A percentile compares a stretch with the other conserved stretches of the same genome.
phyloP scores from a whole-genome alignment of 2,113 vertebrate genomes.

The Aphelocoma coerulescens region DNA sequence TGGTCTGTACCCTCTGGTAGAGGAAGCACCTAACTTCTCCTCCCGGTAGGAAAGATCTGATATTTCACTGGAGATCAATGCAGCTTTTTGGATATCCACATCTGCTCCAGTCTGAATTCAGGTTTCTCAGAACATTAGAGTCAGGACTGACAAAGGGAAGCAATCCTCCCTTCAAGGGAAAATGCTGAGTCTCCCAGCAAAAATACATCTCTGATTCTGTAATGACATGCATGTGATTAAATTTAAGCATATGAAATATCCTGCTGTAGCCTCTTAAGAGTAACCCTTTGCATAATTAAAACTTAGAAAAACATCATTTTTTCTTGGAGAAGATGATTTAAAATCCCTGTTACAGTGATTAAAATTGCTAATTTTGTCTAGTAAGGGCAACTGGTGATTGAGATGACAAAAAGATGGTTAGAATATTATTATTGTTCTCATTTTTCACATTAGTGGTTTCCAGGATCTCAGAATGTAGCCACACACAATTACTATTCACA shows the following conservation, averaged over 20 bases:
- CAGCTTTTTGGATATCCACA: background rate
- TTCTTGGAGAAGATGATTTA: background rate
- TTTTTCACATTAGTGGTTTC: background rate
- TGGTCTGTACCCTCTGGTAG: background rate
- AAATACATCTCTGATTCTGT: background rate
- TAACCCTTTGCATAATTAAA: slow-evolving; percentile 22
- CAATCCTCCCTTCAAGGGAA: background rate
- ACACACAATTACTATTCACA: background rate
- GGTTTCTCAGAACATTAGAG: background rate
- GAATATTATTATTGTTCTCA: background rate
- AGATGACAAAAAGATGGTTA: background rate
- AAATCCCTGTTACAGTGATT: background rate
- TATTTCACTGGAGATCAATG: background rate
- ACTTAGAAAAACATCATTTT: background rate
- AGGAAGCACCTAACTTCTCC: background rate
- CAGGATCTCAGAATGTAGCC: background rate
- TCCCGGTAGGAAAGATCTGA: background rate
- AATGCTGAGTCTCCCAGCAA: background rate
- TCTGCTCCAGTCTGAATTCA: background rate
- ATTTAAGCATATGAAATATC: background rate
- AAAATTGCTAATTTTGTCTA: background rate
- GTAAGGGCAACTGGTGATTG: background rate
- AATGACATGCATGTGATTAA: background rate
- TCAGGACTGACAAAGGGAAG: background rate
- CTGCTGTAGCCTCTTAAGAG: background rate